Conservation (phyloP, 2,113 vertebrate genomes). For the Taxidea taxus region DNA sequence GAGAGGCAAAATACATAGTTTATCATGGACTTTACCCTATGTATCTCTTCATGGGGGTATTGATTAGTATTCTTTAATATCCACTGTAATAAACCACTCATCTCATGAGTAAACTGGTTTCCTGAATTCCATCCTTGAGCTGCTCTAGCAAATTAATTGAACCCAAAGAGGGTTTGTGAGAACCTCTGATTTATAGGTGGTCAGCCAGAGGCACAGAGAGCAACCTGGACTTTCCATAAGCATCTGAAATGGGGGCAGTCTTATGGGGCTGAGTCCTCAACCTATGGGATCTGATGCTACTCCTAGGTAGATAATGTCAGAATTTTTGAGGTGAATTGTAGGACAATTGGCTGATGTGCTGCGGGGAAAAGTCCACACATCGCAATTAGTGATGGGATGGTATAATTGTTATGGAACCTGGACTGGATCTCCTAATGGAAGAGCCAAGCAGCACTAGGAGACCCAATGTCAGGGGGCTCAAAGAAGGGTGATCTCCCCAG, state of each 20-base stretch:
- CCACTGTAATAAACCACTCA: background rate
- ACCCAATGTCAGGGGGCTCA: too few relatives aligned
- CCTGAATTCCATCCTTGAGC: background rate
- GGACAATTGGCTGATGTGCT: background rate
- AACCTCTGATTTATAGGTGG: background rate
- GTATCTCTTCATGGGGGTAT: background rate
- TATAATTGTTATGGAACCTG: too few relatives aligned
- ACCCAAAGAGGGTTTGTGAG: background rate
- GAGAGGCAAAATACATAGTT: background rate
- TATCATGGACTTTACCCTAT: background rate
- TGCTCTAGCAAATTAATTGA: background rate
- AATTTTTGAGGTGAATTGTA: background rate
- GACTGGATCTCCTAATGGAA: too few relatives aligned
- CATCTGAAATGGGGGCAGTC: background rate
- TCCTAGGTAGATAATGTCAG: background rate
- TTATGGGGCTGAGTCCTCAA: too few relatives aligned
- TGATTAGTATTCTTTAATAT: background rate
- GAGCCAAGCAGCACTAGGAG: too few relatives aligned
- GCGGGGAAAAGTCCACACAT: background rate
- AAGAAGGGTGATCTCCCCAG: too few relatives aligned
- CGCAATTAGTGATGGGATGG: background rate
- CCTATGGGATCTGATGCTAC: background rate
- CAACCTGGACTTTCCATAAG: background rate
- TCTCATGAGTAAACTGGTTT: background rate
- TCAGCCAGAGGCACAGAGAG: background rate